Evolutionary conservation across 92 coral and sea anemone genomes (phyloP), one percentile per base, ranked within the genome.

Genomic region (Epizoanthus rinbou): DNA sequence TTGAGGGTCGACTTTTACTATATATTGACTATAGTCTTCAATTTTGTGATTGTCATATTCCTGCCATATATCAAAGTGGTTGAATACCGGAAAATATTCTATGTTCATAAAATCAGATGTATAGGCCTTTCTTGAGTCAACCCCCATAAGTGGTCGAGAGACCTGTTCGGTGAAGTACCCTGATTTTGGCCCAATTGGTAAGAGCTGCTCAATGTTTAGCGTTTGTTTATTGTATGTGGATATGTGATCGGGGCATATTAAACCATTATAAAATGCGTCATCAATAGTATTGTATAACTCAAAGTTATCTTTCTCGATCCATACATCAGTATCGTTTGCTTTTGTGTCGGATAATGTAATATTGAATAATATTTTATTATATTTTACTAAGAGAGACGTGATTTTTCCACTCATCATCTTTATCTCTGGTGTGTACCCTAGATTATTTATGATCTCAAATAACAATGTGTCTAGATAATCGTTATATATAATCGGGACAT

Each of bases 81-180:
- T 69, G 58, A 82, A 82, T 0, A 82, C 79, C 18, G 85, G 85
- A 54, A 8, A 82, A 69, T 68, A 70, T 54, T 82, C 79, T 1
- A 82, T 81, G 52, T 41, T 43, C 64, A 80, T 66, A 19, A 80
- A 66, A 80, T 79, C 73, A 35, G 59, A 16, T 41, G 84, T 64
- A 6, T 66, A 80, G 13, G 84, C 75, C 41, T 80, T 80, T 80
- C 75, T 50, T 22, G 81, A 75, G 23, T 75, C 81, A 23, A 59
- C 4, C 16, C 64, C 64, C 0, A 59, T 2, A 6, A 59, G 25
- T 2, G 64, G 45, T 0, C 0, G 0, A 10, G 7, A 0, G 1
- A 22, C 16, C 7, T 23, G 59, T 24, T 73, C 47, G 6, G 5
- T 4, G 7, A 73, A 74, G 14, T 74, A 74, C 0, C 64, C 64